Base-by-base conservation (phyloP, 2,888 invertebrate genomes). In the Flabesymbios commensalis region DNA sequence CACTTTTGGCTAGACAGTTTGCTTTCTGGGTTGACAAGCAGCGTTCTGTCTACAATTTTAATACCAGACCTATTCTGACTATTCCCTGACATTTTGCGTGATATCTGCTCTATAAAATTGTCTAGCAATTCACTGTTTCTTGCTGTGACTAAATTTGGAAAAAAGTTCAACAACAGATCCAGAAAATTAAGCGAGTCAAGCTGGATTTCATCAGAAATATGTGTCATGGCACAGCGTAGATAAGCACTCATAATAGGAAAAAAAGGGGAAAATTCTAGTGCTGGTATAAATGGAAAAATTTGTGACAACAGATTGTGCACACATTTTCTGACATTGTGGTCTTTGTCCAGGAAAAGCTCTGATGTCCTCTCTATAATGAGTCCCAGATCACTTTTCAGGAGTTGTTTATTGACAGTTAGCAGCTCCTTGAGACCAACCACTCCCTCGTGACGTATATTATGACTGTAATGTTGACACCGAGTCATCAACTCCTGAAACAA, bases 141-240 rank as follows among this genome's bases (percentile, higher is more conserved):
- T 57, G 86, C 83, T 0, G 88, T 87, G 1, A 93, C 86, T 49
- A 91, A 84, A 4, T 81, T 77, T 1, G 90, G 90, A 57, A 88
- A 86, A 71, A 88, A 86, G 42, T 87, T 84, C 17, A 93, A 81
- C n/a, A 94, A 84, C 43, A 89, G 85, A 76, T 94, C 93, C 22
- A 95, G 83, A 68, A 93, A 87, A 0, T 88, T 78, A 0, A 95
- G 84, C 0, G 94, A 91, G 80, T 93, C 93, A 77, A 5, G 28
- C 48, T 93, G 91, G 65, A 95, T 89, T 53, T 87, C 85, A 14
- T 86, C 87, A 77, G 91, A 88, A 62, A 95, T 90, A 74, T 94
- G 92, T 0, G 93, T 94, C 92, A 95, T 92, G 0, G 92, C 90
- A 84, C 94, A 94, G 56, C 90, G 87, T 49, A 94, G 81, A 80